Evolutionary conservation across 2,113 vertebrate genomes (phyloP).

Genomic region (Microcebus lehilahytsara): DNA sequence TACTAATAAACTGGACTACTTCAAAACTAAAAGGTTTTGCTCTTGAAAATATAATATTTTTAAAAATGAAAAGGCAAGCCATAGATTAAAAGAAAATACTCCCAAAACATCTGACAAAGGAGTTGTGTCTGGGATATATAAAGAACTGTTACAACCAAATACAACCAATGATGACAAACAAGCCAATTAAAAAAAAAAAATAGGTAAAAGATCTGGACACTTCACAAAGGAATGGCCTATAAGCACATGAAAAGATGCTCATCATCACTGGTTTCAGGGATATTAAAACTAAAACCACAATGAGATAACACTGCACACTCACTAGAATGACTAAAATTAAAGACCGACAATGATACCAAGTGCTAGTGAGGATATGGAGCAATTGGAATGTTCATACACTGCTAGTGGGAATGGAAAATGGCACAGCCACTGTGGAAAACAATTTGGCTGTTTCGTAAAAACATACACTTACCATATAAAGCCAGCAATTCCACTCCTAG

Average conservation of each 20-base stretch:
- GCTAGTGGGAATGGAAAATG: neutral
- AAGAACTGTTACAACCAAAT: neutral
- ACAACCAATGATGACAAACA: neutral
- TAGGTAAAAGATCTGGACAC: neutral
- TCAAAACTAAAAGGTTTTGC: neutral
- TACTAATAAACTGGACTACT: neutral
- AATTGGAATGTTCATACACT: neutral
- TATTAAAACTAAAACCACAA: neutral
- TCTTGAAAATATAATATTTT: neutral
- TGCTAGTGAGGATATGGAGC: neutral
- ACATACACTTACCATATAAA: neutral
- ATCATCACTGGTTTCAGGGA: neutral
- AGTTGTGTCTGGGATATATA: neutral
- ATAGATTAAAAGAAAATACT: neutral
- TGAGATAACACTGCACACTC: neutral
- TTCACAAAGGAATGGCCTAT: neutral
- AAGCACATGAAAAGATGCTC: neutral
- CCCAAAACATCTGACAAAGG: constrained; percentile 5
- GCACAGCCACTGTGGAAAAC: neutral
- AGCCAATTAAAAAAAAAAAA: neutral
- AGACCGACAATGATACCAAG: neutral
- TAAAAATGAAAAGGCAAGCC: neutral
- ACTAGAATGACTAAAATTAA: neutral
- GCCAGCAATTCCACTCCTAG: neutral
- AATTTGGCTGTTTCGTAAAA: constrained; percentile 15